These are phyloP conservation scores for Margaritifera margaritifera DNA, from an alignment of 2,888 invertebrate species.

Conservation along the genomic window DNA sequence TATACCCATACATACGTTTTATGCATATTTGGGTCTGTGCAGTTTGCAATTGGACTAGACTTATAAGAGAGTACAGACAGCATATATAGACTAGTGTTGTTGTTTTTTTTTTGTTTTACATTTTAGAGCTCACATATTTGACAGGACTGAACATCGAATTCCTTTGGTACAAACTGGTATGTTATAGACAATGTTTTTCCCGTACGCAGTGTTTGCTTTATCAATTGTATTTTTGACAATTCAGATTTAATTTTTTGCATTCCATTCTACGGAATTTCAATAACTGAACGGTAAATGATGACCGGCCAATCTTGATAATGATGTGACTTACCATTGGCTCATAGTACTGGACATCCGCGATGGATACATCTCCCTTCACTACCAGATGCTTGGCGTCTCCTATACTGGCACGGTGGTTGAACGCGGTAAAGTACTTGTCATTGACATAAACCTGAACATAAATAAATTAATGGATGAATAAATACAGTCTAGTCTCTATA, in stretches of 20 bases:
- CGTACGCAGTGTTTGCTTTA: too few relatives aligned
- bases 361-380: constrained; percentile 50
- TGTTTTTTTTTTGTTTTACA: too few relatives aligned
- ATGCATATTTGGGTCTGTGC: too few relatives aligned
- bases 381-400: constrained; percentile 38
- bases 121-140: too few relatives aligned
- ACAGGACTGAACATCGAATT: too few relatives aligned
- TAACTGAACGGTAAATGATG: not conserved
- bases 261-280: not conserved
- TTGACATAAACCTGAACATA: constrained; percentile 51
- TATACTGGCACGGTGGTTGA: constrained; percentile 40
- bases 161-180: not conserved
- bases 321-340: constrained; percentile 44
- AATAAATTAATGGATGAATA: not conserved
- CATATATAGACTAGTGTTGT: too few relatives aligned
- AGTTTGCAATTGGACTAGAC: too few relatives aligned
- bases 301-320: not conserved
- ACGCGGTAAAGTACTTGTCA: constrained; percentile 43
- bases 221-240: not conserved
- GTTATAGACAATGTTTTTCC: too few relatives aligned
- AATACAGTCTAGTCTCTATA: too few relatives aligned
- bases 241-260: not conserved
- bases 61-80: too few relatives aligned
- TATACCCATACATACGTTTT: too few relatives aligned
- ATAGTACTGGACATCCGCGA: constrained; percentile 46